These are phyloP conservation scores for Monoplex corrugatus DNA, from an alignment of 2,888 invertebrate species.

Conservation along the genomic window DNA sequence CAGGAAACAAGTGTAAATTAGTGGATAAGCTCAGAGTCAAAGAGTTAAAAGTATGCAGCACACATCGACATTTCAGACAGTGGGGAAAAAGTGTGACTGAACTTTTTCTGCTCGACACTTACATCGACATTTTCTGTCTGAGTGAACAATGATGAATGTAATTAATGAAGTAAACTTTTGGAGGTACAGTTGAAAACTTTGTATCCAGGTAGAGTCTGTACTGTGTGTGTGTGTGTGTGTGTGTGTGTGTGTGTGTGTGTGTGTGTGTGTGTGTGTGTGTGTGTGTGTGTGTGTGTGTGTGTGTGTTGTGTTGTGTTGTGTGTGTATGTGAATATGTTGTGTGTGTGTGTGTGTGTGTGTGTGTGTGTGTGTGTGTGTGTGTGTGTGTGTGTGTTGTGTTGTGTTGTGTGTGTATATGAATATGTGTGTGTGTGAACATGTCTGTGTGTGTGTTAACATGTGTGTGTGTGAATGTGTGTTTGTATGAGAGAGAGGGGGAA, in stretches of 20 bases:
- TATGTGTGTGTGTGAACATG: neutral
- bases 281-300: constrained; percentile 4
- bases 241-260: neutral
- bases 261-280: neutral
- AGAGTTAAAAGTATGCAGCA: too few relatives aligned
- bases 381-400: constrained; percentile 2
- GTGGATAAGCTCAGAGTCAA: too few relatives aligned
- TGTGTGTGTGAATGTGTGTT: neutral
- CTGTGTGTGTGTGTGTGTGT: too few relatives aligned
- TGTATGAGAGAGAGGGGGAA: neutral
- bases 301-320: constrained; percentile 14
- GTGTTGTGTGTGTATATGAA: constrained; percentile 9
- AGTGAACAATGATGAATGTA: too few relatives aligned
- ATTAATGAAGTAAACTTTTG: too few relatives aligned
- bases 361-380: constrained; percentile 35
- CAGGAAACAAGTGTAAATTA: too few relatives aligned
- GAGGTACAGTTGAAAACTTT: too few relatives aligned
- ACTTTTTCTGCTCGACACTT: too few relatives aligned
- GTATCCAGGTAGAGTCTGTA: too few relatives aligned
- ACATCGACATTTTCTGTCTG: too few relatives aligned
- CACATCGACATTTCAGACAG: too few relatives aligned
- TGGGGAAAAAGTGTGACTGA: too few relatives aligned
- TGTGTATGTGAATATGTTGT: constrained; percentile 21
- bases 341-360: constrained; percentile 38
- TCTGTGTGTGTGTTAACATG: neutral